A percentile compares a stretch with the other conserved stretches of the same genome.
Conservation (phyloP, 2,888 invertebrate genomes). For the Eulithis prunata region DNA sequence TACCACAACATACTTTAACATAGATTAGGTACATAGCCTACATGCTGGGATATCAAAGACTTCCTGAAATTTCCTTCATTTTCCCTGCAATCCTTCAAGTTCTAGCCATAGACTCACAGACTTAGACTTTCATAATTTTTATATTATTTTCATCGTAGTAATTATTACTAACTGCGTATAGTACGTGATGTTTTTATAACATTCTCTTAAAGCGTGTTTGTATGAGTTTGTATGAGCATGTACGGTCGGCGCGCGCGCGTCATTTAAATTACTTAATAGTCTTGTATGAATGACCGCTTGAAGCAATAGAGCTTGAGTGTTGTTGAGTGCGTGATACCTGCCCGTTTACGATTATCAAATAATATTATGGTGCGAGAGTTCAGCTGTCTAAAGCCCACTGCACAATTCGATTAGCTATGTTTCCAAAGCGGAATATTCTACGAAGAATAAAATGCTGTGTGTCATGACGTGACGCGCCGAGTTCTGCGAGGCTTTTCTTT, state of each 20-base stretch:
- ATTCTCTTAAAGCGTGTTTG: slow-evolving; percentile 1
- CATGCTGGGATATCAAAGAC: no score
- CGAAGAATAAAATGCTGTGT: background rate
- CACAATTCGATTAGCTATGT: no score
- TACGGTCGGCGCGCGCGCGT: slow-evolving; percentile 7
- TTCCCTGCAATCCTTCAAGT: no score
- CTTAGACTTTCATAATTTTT: background rate
- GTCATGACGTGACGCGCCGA: no score
- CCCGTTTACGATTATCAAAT: slow-evolving; percentile 33
- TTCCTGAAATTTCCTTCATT: no score
- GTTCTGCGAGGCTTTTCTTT: no score
- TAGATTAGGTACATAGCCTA: no score
- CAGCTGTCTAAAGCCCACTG: background rate
- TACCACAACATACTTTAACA: no score
- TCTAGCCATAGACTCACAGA: no score
- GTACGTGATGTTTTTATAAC: slow-evolving; percentile 21
- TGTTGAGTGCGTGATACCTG: slow-evolving; percentile 37
- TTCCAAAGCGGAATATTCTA: background rate
- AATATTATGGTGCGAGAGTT: slow-evolving; percentile 27
- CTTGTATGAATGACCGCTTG: slow-evolving; percentile 15
- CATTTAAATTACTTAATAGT: slow-evolving; percentile 21
- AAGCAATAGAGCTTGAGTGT: slow-evolving; percentile 33
- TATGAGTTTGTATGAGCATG: background rate
- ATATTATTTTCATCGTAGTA: background rate
- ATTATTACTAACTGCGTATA: background rate